Percentiles rank a stretch among this genome's conserved stretches.
Conservation (phyloP, 2,888 invertebrate species). For the Mythimna loreyi region DNA sequence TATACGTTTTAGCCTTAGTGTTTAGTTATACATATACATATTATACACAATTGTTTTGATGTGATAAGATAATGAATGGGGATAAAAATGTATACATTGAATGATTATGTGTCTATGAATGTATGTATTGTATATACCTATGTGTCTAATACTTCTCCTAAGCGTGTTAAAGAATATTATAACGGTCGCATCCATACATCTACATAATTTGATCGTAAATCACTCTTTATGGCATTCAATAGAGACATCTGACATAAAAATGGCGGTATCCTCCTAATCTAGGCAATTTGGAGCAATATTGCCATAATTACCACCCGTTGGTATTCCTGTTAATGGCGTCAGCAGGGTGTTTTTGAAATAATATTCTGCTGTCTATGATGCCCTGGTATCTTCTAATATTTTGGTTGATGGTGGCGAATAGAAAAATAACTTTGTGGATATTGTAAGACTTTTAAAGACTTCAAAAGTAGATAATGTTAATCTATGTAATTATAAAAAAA, state of each 20-base stretch:
- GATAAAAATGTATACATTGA: not conserved
- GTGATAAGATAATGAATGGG: not conserved
- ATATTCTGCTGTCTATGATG: slow-evolving; percentile 1
- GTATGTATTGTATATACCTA: not conserved
- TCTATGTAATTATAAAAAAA: too few relatives aligned
- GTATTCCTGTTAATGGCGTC: slow-evolving; percentile 20
- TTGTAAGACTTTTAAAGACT: too few relatives aligned
- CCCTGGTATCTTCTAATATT: slow-evolving; percentile 6
- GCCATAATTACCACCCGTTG: slow-evolving; percentile 43
- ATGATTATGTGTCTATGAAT: not conserved
- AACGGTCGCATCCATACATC: slow-evolving; percentile 7
- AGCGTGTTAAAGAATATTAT: not conserved
- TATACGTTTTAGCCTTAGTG: not conserved
- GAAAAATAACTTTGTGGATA: not conserved
- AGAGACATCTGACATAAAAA: slow-evolving; percentile 46
- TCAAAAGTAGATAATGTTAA: too few relatives aligned
- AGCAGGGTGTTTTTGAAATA: not conserved
- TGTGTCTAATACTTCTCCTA: not conserved
- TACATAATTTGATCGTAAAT: slow-evolving; percentile 47
- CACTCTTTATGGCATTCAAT: slow-evolving; percentile 47
- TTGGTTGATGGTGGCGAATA: not conserved
- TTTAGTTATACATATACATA: not conserved
- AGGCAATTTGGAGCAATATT: slow-evolving; percentile 44
- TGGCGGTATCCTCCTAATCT: slow-evolving; percentile 35
- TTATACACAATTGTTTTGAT: not conserved